phyloP scores from a whole-genome alignment of 2,797 vertebrate genomes.

The Sus cebifrons region DNA sequence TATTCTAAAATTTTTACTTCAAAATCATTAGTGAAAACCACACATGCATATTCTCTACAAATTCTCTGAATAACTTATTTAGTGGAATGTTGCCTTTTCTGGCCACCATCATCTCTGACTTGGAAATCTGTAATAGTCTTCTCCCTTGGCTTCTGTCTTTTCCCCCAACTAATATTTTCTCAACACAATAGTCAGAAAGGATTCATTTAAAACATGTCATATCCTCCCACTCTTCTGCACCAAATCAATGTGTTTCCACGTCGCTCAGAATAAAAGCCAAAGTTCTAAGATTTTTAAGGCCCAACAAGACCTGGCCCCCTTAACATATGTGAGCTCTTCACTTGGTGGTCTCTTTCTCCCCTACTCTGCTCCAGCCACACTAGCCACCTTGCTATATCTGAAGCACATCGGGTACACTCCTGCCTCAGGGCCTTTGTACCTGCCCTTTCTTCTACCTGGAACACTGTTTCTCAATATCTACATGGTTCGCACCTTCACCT shows the following conservation, averaged over 20 bases:
- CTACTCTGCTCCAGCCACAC: neutral
- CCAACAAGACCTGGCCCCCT: neutral
- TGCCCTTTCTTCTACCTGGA: slow-evolving; percentile 3
- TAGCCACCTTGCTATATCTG: neutral
- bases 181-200: neutral
- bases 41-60: neutral
- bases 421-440: neutral
- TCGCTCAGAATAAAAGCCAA: slow-evolving; percentile 46
- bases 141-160: neutral
- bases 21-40: slow-evolving; percentile 32
- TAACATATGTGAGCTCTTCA: neutral
- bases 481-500: neutral
- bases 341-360: neutral
- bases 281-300: neutral
- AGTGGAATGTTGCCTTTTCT: neutral
- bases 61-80: slow-evolving; percentile 15
- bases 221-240: neutral
- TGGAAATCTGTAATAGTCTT: slow-evolving; percentile 1
- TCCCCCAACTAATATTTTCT: neutral
- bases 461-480: slow-evolving; percentile 33
- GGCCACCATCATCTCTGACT: slow-evolving; percentile 30
- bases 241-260: slow-evolving; percentile 58
- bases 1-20: neutral
- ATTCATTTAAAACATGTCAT: slow-evolving; percentile 31
- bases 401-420: neutral